Percentiles rank a stretch among this genome's conserved stretches.
Conservation (phyloP, 2,113 vertebrate genomes). For the Charina bottae region DNA sequence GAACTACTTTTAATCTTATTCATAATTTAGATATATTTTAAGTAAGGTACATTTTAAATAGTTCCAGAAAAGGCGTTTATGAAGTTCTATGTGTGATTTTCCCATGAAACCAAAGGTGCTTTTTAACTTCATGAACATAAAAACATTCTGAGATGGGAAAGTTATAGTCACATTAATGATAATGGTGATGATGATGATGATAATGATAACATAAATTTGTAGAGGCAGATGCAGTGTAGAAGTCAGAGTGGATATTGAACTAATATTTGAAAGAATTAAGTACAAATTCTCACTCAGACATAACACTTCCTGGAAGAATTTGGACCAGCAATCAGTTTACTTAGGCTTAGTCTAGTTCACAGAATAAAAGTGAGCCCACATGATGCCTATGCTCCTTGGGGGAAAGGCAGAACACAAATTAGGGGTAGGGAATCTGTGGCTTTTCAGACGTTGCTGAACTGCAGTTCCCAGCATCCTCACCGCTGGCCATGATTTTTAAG, state of each 20-base stretch:
- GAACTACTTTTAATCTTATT: neutral
- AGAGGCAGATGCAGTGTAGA: neutral
- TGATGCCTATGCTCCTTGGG: neutral
- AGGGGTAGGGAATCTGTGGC: neutral
- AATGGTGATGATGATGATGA: neutral
- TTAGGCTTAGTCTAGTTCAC: neutral
- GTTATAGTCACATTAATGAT: neutral
- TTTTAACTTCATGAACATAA: neutral
- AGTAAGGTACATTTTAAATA: neutral
- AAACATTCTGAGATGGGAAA: neutral
- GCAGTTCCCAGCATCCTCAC: neutral
- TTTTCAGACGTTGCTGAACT: neutral
- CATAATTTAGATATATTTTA: neutral
- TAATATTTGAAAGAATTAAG: neutral
- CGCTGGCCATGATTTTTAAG: neutral
- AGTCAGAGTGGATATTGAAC: neutral
- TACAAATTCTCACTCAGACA: neutral
- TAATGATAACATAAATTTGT: neutral
- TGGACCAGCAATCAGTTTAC: neutral
- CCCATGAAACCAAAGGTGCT: neutral
- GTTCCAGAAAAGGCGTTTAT: neutral
- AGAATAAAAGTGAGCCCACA: neutral
- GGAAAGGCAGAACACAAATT: neutral
- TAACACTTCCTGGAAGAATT: neutral
- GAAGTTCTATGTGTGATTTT: neutral